A percentile compares a stretch with the other conserved stretches of the same genome.
Conservation (phyloP, 2,797 vertebrate species). For the Heliangelus exortis region DNA sequence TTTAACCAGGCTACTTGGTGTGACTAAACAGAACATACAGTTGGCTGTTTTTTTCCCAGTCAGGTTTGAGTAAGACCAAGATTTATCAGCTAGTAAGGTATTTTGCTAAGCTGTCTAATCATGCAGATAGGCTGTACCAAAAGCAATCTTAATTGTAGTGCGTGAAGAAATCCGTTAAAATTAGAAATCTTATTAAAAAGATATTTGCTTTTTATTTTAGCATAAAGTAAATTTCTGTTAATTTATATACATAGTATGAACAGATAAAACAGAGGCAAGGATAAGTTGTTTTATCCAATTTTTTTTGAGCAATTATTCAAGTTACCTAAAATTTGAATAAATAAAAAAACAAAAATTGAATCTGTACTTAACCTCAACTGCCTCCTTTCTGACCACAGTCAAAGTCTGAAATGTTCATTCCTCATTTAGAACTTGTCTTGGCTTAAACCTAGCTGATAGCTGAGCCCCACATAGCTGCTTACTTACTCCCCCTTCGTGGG, state of each 20-base stretch:
- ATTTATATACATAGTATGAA: background rate
- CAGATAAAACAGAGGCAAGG: background rate
- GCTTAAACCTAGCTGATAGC: rapidly evolving
- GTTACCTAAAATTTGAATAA: background rate
- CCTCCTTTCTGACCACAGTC: background rate
- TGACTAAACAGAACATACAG: background rate
- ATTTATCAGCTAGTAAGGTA: background rate
- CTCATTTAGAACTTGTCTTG: background rate
- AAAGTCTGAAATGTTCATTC: background rate
- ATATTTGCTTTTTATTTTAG: background rate
- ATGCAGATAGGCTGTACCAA: background rate
- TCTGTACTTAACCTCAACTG: background rate
- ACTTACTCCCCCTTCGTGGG: rapidly evolving
- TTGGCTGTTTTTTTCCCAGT: background rate
- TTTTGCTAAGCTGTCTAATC: background rate
- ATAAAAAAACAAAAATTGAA: background rate
- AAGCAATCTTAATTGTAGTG: background rate
- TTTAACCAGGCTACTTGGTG: background rate
- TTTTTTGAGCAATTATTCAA: background rate
- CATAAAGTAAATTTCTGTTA: background rate
- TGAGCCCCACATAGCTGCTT: background rate
- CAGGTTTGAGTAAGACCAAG: background rate
- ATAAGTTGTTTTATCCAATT: background rate
- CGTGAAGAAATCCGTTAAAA: background rate
- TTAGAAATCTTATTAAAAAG: background rate